These are phyloP conservation scores for Microtus richardsoni DNA, from an alignment of 2,113 vertebrate genomes.

Conservation along the genomic window DNA sequence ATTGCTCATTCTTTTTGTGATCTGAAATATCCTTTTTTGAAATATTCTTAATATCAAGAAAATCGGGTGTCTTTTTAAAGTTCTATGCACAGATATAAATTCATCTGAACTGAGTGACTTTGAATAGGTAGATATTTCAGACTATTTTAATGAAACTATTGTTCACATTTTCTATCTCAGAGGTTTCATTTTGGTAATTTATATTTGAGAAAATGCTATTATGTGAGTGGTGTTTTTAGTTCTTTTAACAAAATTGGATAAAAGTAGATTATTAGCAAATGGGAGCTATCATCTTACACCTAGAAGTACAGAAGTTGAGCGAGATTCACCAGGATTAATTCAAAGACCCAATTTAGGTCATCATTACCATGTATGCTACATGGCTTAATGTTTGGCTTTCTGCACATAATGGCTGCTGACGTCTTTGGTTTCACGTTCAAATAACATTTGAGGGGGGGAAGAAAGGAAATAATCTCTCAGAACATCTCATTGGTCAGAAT, in stretches of 20 bases:
- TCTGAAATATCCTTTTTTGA: constrained; percentile 41
- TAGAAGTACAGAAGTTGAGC: background rate
- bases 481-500: constrained; percentile 5
- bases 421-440: constrained; percentile 11
- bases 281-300: background rate
- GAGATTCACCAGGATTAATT: background rate
- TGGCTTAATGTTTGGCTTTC: background rate
- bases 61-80: constrained; percentile 40
- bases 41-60: constrained; percentile 52
- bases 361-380: background rate
- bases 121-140: constrained; percentile 55
- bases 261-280: constrained; percentile 52
- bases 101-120: background rate
- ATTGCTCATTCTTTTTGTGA: background rate
- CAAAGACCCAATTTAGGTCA: background rate
- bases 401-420: background rate
- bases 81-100: constrained; percentile 5
- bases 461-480: background rate
- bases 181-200: constrained; percentile 7
- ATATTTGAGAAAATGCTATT: constrained; percentile 22
- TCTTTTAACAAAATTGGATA: background rate
- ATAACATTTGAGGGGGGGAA: background rate
- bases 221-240: background rate
- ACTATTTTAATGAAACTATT: constrained; percentile 43
- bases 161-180: background rate